Evolutionary conservation across 1,140 invertebrate species (phyloP).

Genomic region (Octopus sinensis): DNA sequence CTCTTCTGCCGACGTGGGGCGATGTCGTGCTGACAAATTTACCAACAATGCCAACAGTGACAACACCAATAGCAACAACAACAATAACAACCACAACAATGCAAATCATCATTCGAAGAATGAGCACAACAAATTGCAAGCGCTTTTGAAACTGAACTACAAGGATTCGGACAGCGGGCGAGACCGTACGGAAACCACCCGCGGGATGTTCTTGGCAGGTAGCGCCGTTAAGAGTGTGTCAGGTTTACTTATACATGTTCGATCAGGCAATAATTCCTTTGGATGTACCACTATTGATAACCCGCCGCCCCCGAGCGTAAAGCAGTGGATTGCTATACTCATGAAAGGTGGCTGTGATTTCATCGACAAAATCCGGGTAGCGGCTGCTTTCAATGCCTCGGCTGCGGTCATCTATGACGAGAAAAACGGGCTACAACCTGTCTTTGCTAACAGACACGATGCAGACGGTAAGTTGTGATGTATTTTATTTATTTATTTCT

Average conservation of each 20-base stretch:
- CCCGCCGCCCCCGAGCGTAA: conserved; percentile 13
- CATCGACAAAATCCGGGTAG: conserved; percentile 28
- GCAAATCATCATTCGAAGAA: no score
- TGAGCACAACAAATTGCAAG: no score
- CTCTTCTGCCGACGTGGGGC: no score
- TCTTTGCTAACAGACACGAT: not conserved
- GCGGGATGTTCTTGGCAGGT: not conserved
- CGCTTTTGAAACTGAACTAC: no score
- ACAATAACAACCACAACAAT: no score
- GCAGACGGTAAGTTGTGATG: not conserved
- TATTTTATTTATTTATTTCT: not conserved
- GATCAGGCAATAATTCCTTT: conserved; percentile 17
- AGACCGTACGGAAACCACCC: no score
- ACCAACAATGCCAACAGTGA: no score
- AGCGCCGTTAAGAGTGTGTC: not conserved
- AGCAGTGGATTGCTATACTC: conserved; percentile 30
- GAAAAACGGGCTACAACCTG: not conserved
- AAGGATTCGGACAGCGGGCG: no score
- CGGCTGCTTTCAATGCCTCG: conserved; percentile 28
- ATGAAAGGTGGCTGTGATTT: conserved; percentile 30
- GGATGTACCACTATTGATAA: conserved; percentile 23
- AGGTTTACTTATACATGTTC: conserved; percentile 22
- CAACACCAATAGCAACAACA: no score
- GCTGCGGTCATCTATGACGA: conserved; percentile 30
- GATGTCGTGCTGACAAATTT: no score